Evolutionary conservation across 1,140 invertebrate genomes (phyloP).

Genomic region (Grapholita molesta): DNA sequence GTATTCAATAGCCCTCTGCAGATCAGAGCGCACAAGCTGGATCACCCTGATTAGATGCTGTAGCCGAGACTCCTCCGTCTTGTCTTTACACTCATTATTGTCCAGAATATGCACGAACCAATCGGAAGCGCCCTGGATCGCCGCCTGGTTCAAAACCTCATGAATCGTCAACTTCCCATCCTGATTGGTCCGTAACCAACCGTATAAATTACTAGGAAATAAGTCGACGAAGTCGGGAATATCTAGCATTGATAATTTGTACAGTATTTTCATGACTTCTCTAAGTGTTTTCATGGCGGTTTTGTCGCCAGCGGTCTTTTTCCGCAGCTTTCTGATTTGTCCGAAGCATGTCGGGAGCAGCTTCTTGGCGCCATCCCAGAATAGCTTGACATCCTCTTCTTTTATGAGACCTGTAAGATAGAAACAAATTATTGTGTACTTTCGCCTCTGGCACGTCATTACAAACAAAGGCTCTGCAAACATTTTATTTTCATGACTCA

Average conservation of each 20-base stretch:
- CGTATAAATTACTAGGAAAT: conserved; percentile 84
- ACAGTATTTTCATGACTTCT: conserved; percentile 84
- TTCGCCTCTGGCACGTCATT: not conserved
- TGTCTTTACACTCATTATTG: conserved; percentile 80
- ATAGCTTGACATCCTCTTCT: conserved; percentile 86
- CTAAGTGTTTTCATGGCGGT: conserved; percentile 82
- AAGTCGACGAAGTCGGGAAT: conserved; percentile 81
- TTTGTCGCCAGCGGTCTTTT: conserved; percentile 84
- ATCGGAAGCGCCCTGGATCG: conserved; percentile 85
- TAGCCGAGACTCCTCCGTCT: conserved; percentile 81
- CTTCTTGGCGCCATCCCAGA: conserved; percentile 88
- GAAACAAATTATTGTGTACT: not conserved
- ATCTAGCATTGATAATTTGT: conserved; percentile 79
- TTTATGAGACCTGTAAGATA: conserved; percentile 71
- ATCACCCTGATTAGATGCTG: conserved; percentile 90
- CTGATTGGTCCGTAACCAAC: conserved; percentile 77
- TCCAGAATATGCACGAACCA: conserved; percentile 87
- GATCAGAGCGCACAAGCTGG: conserved; percentile 88
- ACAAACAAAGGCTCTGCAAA: not conserved
- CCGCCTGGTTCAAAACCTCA: conserved; percentile 82
- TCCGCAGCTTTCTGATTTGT: conserved; percentile 85
- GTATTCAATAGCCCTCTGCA: conserved; percentile 88
- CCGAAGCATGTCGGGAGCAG: conserved; percentile 87
- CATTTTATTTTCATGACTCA: not conserved
- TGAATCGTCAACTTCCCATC: conserved; percentile 80